Percentiles rank a stretch among this genome's conserved stretches.
These are phyloP conservation scores for Pterocles orientalis DNA, from an alignment of 2,113 vertebrate species.

Conservation along the genomic window DNA sequence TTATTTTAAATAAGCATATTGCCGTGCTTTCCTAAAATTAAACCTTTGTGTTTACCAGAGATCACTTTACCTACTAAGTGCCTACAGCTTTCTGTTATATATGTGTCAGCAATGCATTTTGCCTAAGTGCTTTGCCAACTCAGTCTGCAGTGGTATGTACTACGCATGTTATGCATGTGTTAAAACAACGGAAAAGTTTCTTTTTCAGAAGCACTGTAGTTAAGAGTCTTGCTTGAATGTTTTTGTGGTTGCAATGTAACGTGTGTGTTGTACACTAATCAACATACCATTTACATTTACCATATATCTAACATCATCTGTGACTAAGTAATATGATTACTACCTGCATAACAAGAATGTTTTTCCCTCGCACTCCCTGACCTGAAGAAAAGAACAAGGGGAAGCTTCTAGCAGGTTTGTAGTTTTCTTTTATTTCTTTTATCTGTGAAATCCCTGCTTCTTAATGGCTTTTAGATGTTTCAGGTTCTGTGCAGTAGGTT, in stretches of 20 bases:
- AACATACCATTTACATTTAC: conserved; percentile 25
- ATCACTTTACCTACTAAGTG: conserved; percentile 41
- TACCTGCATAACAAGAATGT: conserved; percentile 64
- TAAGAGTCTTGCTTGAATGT: conserved; percentile 44
- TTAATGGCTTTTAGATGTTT: conserved; percentile 46
- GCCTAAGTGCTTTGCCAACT: conserved; percentile 70
- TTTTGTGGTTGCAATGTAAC: conserved; percentile 47
- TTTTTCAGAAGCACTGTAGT: conserved; percentile 44
- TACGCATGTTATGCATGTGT: conserved; percentile 71
- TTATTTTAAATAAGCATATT: background rate
- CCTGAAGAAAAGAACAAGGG: conserved; percentile 92
- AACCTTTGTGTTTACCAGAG: conserved; percentile 38
- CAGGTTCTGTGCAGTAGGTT: background rate
- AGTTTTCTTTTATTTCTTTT: conserved; percentile 69
- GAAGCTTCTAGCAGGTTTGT: conserved; percentile 93
- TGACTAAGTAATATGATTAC: conserved; percentile 59
- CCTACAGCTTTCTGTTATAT: conserved; percentile 51
- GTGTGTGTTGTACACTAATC: conserved; percentile 46
- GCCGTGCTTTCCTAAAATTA: background rate
- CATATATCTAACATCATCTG: conserved; percentile 47
- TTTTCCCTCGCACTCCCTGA: conserved; percentile 76
- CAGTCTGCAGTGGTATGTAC: conserved; percentile 72
- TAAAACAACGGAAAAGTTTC: conserved; percentile 14
- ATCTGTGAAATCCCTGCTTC: conserved; percentile 44
- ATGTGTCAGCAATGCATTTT: conserved; percentile 64